These are phyloP conservation scores for Littorina saxatilis DNA, from an alignment of 1,140 invertebrate species.

Conservation along the genomic window DNA sequence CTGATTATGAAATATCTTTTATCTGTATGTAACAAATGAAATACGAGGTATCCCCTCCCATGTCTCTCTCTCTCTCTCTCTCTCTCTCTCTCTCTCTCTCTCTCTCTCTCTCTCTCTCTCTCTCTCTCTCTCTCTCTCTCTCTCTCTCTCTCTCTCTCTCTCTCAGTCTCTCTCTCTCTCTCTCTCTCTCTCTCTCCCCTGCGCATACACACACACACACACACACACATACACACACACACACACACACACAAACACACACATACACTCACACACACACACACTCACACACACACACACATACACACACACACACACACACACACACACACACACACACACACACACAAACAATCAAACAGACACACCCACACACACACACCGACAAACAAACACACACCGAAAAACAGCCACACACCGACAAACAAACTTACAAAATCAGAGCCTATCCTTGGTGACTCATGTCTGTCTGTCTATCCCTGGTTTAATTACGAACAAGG, in stretches of 20 bases:
- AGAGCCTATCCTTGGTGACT: too few relatives aligned
- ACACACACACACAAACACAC: too few relatives aligned
- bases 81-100: background rate
- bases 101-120: background rate
- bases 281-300: too few relatives aligned
- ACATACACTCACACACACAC: too few relatives aligned
- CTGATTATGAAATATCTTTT: too few relatives aligned
- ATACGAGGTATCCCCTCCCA: too few relatives aligned
- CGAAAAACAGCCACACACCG: background rate
- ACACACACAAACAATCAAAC: background rate
- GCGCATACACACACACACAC: too few relatives aligned
- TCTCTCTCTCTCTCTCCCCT: background rate
- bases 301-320: too few relatives aligned
- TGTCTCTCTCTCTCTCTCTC: background rate
- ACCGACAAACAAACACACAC: constrained; percentile 3
- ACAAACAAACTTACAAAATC: background rate
- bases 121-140: constrained; percentile 1
- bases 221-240: too few relatives aligned
- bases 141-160: constrained; percentile 10
- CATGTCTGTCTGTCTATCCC: too few relatives aligned
- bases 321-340: background rate
- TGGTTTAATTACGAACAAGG: too few relatives aligned
- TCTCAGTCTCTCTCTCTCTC: constrained; percentile 1
- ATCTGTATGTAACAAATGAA: too few relatives aligned
- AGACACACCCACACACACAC: background rate